Base-by-base conservation (phyloP, 2,113 vertebrate genomes). In the Mormyrus iriodes region DNA sequence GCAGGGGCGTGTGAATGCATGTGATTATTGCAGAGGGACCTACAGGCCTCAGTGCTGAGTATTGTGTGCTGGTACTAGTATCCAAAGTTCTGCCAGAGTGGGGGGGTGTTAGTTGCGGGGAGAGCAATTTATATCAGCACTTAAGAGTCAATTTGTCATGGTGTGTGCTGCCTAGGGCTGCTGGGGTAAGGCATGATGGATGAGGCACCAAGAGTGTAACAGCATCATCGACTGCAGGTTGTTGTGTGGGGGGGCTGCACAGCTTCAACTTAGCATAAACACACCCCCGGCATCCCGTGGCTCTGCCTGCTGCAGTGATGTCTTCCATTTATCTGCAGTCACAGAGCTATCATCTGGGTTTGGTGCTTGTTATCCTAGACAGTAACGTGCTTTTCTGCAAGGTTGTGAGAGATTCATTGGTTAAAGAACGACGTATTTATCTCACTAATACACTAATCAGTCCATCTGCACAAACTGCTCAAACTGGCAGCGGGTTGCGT, bases 121-220 rank as follows among this genome's bases (percentile, higher is more conserved):
- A 87, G 88, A 85, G 89, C 94, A 92, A 95, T 96, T 95, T 95
- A 93, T 92, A 95, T 95, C 94, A 93, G 90, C 93, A 94, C 94
- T 96, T 95, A 95, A 86, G 86, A 93, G 93, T 93, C 93, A 94
- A 96, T 96, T 95, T 95, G 94, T 96, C 94, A 95, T 31, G 92
- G 92, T 89, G 88, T 91, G 84, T 91, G 76, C 85, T 35, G 88
- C 73, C 90, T 85, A 44, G 89, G 90, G 91, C 92, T 91, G 91
- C 91, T 21, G 90, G 82, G 86, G 87, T 91, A 53, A 88, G 9
- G 51, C 48, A 90, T 93, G 92, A 95, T 92, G 92, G 92, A 91
- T 84, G 51, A 87, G 79, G 87, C 88, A 87, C 87, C 79, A 39
- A 17, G 10, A 35, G 85, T 27, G n/a, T 86, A 31, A 48, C 44